Base-by-base conservation (phyloP, 2,797 vertebrate genomes). In the Aplochiton taeniatus region DNA sequence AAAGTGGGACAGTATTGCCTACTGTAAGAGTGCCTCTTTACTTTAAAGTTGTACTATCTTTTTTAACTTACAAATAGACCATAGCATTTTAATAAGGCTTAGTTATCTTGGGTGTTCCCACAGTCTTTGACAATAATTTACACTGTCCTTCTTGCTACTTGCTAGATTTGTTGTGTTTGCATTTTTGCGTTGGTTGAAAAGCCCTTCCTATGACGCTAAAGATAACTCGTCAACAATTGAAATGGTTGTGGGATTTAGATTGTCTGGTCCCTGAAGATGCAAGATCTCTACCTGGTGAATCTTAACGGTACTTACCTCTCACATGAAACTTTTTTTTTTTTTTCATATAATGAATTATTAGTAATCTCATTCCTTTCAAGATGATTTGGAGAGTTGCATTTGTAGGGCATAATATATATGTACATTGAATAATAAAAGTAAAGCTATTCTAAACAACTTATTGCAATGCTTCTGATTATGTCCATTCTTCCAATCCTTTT, bases 361-460 rank as follows among this genome's bases (percentile, higher is more conserved):
- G 82, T 84, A 80, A 68, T 83, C 78, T 76, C 71, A 75, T 81
- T 64, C 56, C 20, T 55, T 81, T 81, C 83, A 76, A 77, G 83
- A 88, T 88, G 76, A 85, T 90, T 90, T 88, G 80, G 87, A 88
- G 84, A 88, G 87, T 84, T 87, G 83, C 85, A 79, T 85, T 89
- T 88, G 88, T 87, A 87, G 85, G 84, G 84, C 87, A 85, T 86
- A 86, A 80, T 88, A 86, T 88, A 87, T 87, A 90, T 88, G 88
- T 88, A 85, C 88, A 90, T 90, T 90, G 87, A 87, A 70, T 90
- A 88, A 88, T 90, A 90, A 90, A 89, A 88, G 75, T 77, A 47
- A 78, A 82, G 83, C 85, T 83, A 87, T 88, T 87, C 78, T 69
- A 84, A 72, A 74, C 14, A 4, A 14, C 69, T 55, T 20, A 44